A percentile compares a stretch with the other conserved stretches of the same genome.
phyloP scores from a whole-genome alignment of 2,797 vertebrate genomes.

The Cyprinodon diabolis region DNA sequence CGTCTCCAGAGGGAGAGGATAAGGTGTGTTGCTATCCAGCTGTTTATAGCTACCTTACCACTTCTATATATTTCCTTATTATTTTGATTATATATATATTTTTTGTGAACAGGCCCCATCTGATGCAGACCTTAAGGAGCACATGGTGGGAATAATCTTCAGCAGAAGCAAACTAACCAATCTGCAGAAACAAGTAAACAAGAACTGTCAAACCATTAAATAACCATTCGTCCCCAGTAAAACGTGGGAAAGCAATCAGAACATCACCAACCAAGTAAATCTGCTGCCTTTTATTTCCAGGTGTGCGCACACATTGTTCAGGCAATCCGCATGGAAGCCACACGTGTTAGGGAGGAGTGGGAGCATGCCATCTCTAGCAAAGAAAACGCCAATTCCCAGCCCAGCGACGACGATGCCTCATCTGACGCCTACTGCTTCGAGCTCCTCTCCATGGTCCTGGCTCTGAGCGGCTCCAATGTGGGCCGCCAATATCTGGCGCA shows the following conservation, averaged over 20 bases:
- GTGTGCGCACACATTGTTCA: conserved; percentile 99
- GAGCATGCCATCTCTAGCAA: conserved; percentile 99
- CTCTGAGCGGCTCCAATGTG: conserved; percentile 96
- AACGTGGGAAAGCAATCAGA: not conserved
- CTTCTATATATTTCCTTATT: not conserved
- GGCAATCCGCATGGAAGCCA: conserved; percentile 98
- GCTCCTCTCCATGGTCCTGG: conserved; percentile 97
- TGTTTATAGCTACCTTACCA: not conserved
- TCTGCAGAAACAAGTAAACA: conserved; percentile 95
- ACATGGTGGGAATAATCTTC: conserved; percentile 99
- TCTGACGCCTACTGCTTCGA: conserved; percentile 99
- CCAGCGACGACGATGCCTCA: conserved; percentile 94
- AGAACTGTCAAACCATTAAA: not conserved
- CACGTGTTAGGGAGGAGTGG: conserved; percentile 97
- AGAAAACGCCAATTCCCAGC: conserved; percentile 98
- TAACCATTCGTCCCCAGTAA: not conserved
- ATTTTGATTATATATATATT: not conserved
- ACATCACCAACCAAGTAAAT: not conserved
- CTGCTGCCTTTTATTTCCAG: conserved; percentile 59
- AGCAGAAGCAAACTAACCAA: conserved; percentile 99
- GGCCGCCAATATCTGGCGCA: conserved; percentile 97
- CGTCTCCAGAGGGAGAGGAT: conserved; percentile 99
- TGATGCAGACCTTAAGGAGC: conserved; percentile 98
- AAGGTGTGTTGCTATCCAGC: conserved; percentile 83
- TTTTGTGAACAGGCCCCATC: conserved; percentile 87